Conservation (phyloP, 2,888 invertebrate species). For the Cheilosia variabilis region DNA sequence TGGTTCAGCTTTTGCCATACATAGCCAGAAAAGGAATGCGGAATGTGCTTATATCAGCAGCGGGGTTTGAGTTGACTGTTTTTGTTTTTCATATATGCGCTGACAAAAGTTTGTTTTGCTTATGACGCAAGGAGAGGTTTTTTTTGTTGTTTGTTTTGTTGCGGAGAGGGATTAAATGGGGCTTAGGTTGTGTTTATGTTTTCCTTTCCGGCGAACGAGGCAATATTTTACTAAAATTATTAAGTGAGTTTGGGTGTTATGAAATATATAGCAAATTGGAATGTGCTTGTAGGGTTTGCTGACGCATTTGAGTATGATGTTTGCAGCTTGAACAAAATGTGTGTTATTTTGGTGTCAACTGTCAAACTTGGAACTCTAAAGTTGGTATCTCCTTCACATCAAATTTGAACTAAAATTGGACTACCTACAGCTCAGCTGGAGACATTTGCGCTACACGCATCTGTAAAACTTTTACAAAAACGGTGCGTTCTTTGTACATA, state of each 20-base stretch:
- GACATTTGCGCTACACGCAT: too few species aligned
- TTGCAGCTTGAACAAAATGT: too few species aligned
- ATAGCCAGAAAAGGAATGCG: constrained; percentile 37
- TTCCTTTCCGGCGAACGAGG: neutral
- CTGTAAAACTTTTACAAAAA: too few species aligned
- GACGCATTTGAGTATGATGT: too few species aligned
- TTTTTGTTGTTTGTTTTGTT: neutral
- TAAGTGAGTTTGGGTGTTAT: neutral
- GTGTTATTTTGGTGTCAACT: too few species aligned
- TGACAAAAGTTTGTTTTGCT: constrained; percentile 15
- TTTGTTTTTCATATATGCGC: neutral
- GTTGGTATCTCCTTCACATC: too few species aligned
- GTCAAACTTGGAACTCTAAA: too few species aligned
- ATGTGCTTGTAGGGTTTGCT: neutral
- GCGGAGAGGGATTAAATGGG: neutral
- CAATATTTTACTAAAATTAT: neutral
- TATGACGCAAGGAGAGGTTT: constrained; percentile 10
- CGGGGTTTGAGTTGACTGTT: neutral
- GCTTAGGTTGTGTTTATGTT: neutral
- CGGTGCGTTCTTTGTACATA: too few species aligned
- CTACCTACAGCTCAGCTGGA: too few species aligned
- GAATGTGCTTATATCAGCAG: constrained; percentile 35
- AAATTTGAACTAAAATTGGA: too few species aligned
- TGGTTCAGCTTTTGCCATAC: neutral
- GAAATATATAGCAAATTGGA: neutral